phyloP scores from a whole-genome alignment of 2,113 vertebrate species.

The Recurvirostra avosetta region DNA sequence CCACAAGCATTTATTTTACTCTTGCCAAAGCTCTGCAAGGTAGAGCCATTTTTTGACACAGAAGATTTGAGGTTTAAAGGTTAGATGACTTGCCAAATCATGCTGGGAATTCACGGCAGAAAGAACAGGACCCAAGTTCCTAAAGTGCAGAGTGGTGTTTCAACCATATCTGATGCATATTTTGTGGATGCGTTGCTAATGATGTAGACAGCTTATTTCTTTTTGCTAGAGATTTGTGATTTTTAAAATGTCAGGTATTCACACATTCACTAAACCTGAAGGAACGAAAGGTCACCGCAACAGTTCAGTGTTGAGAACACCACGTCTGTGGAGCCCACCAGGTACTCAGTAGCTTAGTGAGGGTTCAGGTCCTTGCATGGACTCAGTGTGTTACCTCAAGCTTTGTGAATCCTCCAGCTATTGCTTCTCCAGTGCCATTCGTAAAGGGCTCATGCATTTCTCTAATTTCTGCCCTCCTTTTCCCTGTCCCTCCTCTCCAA shows the following conservation, averaged over 20 bases:
- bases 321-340: rapidly evolving
- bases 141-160: neutral
- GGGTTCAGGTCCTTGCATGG: neutral
- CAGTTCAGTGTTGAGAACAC: neutral
- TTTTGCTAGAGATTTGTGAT: neutral
- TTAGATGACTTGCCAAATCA: neutral
- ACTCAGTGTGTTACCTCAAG: neutral
- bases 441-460: neutral
- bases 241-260: neutral
- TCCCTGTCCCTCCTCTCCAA: neutral
- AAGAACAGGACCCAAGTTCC: neutral
- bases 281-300: neutral
- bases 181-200: neutral
- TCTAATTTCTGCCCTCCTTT: neutral
- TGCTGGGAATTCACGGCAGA: neutral
- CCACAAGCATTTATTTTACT: neutral
- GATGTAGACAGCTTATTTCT: neutral
- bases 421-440: neutral
- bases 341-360: neutral
- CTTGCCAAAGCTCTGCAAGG: neutral
- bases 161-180: neutral
- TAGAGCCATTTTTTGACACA: neutral
- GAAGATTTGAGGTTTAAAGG: neutral
- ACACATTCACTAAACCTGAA: neutral
- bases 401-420: neutral